Percentiles rank a stretch among this genome's conserved stretches.
Conservation (phyloP, 2,888 invertebrate species). For the Lordiphosa fenestrarum region DNA sequence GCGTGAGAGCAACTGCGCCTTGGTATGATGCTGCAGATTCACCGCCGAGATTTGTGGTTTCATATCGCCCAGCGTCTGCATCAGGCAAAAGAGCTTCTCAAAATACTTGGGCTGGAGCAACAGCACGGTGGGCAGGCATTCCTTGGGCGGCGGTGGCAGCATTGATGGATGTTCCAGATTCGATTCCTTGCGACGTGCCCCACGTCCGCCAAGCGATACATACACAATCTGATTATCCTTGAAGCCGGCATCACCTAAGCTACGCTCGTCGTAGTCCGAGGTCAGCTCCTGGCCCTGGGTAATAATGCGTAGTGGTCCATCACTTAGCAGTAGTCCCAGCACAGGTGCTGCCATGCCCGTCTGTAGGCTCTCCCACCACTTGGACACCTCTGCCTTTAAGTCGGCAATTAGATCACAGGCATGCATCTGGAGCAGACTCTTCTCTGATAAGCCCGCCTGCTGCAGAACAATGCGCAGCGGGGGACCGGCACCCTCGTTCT, state of each 20-base stretch:
- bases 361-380: slow-evolving; percentile 92
- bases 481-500: slow-evolving; percentile 82
- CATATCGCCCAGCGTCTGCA: slow-evolving; percentile 94
- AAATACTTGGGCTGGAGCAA: slow-evolving; percentile 93
- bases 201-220: slow-evolving; percentile 90
- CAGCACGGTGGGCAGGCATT: slow-evolving; percentile 91
- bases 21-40: slow-evolving; percentile 87
- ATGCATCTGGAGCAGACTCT: slow-evolving; percentile 89
- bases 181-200: slow-evolving; percentile 81
- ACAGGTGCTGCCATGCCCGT: slow-evolving; percentile 81
- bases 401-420: slow-evolving; percentile 95
- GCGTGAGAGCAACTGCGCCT: slow-evolving; percentile 93
- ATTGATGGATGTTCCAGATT: slow-evolving; percentile 89
- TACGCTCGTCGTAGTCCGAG: slow-evolving; percentile 95
- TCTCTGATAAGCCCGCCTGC: slow-evolving; percentile 92
- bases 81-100: slow-evolving; percentile 92
- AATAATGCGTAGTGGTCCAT: slow-evolving; percentile 94
- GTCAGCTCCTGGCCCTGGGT: slow-evolving; percentile 96
- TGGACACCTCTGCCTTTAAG: slow-evolving; percentile 95
- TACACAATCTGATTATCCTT: slow-evolving; percentile 97
- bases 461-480: slow-evolving; percentile 90
- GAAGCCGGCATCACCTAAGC: slow-evolving; percentile 93
- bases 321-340: slow-evolving; percentile 86
- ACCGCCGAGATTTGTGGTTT: slow-evolving; percentile 85
- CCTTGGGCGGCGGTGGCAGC: slow-evolving; percentile 91